phyloP scores from a whole-genome alignment of 2,888 invertebrate species.

The Aplocera efformata region DNA sequence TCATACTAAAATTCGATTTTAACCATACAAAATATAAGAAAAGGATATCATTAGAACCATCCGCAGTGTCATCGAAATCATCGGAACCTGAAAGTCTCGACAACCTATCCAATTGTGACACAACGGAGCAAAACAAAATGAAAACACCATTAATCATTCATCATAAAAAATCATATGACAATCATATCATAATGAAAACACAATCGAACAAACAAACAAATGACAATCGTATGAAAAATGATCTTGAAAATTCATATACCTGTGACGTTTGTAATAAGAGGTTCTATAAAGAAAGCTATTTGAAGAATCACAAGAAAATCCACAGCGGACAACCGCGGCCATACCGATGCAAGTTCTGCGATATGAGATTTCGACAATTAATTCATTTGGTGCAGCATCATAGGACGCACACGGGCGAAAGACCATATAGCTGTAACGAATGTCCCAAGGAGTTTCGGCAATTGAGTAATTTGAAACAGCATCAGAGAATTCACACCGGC shows the following conservation, averaged over 20 bases:
- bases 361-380: constrained; percentile 5
- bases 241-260: not conserved
- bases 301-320: not conserved
- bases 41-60: no score
- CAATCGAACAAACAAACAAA: not conserved
- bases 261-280: not conserved
- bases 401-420: constrained; percentile 6
- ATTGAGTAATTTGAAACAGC: constrained; percentile 5
- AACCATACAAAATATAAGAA: no score
- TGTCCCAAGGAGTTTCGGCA: constrained; percentile 2
- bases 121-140: no score
- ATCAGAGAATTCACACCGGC: not conserved
- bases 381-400: constrained; percentile 6
- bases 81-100: no score
- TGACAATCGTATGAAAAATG: no score
- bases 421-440: constrained; percentile 1
- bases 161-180: no score
- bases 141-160: no score
- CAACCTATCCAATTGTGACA: no score
- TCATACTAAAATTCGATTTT: no score
- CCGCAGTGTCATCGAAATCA: no score
- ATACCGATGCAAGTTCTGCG: constrained; percentile 2
- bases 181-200: no score
- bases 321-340: constrained; percentile 3
- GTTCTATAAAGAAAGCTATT: not conserved